A percentile compares a stretch with the other conserved stretches of the same genome.
Evolutionary conservation across 1,140 invertebrate species (phyloP).

Genomic region (Anastrepha obliqua): DNA sequence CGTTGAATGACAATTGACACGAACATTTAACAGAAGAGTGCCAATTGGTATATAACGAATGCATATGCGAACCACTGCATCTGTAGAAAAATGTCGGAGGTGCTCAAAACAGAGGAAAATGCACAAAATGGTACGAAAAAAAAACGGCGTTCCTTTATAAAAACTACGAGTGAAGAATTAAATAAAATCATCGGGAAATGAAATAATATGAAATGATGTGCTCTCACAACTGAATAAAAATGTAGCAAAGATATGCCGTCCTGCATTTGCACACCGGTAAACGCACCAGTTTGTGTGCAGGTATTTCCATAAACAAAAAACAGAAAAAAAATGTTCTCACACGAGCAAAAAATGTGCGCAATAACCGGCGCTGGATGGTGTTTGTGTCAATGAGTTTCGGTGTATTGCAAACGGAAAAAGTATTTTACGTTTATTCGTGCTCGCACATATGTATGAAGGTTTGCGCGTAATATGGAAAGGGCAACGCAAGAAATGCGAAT

Average conservation of each 20-base stretch:
- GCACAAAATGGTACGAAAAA: not conserved
- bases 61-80: not conserved
- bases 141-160: not conserved
- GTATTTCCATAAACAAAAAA: not conserved
- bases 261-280: not conserved
- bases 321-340: not conserved
- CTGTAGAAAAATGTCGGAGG: not conserved
- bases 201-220: slow-evolving; percentile 55
- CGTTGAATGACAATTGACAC: slow-evolving; percentile 47
- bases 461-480: not conserved
- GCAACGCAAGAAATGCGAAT: slow-evolving; percentile 6
- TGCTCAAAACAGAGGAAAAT: not conserved
- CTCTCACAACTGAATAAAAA: not conserved
- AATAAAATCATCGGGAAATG: slow-evolving; percentile 66
- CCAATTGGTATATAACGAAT: not conserved
- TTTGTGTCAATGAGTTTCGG: no score
- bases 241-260: not conserved
- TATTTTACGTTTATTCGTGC: no score
- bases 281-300: not conserved
- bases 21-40: slow-evolving; percentile 35
- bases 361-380: no score
- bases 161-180: slow-evolving; percentile 62
- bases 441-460: not conserved
- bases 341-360: no score
- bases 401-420: not conserved